Evolutionary conservation across 2,888 invertebrate genomes (phyloP).

Genomic region (Acanthosepion esculentum): DNA sequence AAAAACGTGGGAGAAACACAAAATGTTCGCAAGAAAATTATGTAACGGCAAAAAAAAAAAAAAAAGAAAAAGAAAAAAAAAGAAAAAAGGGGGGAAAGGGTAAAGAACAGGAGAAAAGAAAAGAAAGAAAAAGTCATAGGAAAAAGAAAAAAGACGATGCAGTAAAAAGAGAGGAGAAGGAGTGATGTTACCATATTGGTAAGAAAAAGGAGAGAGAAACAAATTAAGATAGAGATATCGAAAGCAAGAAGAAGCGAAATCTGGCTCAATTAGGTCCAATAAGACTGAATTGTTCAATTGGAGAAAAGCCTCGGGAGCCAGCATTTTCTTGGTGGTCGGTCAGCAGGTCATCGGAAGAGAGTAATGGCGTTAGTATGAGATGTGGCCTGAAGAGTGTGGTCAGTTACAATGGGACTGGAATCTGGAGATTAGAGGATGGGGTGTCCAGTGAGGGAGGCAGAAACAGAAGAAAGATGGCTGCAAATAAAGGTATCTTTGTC

Average conservation of each 20-base stretch:
- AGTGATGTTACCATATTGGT: neutral
- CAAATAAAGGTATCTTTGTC: conserved; percentile 18
- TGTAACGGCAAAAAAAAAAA: neutral
- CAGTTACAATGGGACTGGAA: neutral
- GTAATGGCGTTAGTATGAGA: neutral
- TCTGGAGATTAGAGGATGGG: neutral
- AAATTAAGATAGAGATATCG: too few relatives aligned
- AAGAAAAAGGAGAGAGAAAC: neutral
- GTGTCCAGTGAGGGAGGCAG: neutral
- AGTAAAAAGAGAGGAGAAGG: neutral
- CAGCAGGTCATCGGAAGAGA: neutral
- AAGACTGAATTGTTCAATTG: neutral
- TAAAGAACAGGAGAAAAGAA: neutral
- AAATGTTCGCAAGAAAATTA: neutral
- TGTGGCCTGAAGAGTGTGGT: neutral
- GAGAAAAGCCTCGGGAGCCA: neutral
- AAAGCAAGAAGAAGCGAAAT: neutral
- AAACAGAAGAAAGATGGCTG: neutral
- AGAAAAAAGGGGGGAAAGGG: neutral
- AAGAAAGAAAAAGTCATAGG: neutral
- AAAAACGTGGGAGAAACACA: too few relatives aligned
- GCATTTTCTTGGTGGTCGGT: neutral
- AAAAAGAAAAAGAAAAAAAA: neutral
- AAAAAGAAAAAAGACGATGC: neutral
- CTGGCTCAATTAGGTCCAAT: neutral